These are phyloP conservation scores for Drosophila repleta DNA, from an alignment of 1,140 invertebrate genomes.

Conservation along the genomic window DNA sequence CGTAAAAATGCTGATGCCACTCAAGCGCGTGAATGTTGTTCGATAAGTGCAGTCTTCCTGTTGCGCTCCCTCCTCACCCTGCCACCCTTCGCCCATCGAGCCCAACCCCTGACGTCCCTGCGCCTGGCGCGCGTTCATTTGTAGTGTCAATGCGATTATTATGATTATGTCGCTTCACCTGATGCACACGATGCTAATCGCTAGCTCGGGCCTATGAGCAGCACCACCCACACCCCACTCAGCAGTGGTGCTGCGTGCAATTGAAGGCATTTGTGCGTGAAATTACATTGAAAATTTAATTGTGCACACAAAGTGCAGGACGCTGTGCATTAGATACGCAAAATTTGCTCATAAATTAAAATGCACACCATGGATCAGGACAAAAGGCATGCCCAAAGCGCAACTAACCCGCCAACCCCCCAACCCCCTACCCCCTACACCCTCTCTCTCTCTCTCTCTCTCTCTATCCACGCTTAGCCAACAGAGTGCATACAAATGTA, in stretches of 20 bases:
- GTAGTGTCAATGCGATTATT: conserved; percentile 74
- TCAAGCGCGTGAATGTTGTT: conserved; percentile 22
- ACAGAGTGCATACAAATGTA: conserved; percentile 8
- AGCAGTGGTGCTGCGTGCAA: conserved; percentile 31
- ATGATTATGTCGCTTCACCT: conserved; percentile 66
- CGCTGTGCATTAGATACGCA: conserved; percentile 64
- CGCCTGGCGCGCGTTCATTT: conserved; percentile 46
- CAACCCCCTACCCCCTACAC: background rate
- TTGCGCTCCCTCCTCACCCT: background rate
- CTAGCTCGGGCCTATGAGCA: conserved; percentile 5
- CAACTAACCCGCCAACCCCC: too few species aligned
- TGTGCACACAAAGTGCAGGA: conserved; percentile 64
- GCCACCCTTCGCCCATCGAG: background rate
- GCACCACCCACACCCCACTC: background rate
- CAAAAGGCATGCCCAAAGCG: conserved; percentile 18
- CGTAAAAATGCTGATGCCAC: conserved; percentile 39
- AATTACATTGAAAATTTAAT: conserved; percentile 81
- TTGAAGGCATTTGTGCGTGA: conserved; percentile 74
- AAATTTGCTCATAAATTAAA: conserved; percentile 72
- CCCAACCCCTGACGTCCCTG: background rate
- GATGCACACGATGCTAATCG: conserved; percentile 26
- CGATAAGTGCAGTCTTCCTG: conserved; percentile 19
- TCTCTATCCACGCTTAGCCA: background rate
- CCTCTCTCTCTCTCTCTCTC: background rate
- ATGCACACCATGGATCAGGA: conserved; percentile 37